Evolutionary conservation across 2,113 vertebrate species (phyloP), one percentile per base, ranked within the genome.

Genomic region (Lycaon pictus): DNA sequence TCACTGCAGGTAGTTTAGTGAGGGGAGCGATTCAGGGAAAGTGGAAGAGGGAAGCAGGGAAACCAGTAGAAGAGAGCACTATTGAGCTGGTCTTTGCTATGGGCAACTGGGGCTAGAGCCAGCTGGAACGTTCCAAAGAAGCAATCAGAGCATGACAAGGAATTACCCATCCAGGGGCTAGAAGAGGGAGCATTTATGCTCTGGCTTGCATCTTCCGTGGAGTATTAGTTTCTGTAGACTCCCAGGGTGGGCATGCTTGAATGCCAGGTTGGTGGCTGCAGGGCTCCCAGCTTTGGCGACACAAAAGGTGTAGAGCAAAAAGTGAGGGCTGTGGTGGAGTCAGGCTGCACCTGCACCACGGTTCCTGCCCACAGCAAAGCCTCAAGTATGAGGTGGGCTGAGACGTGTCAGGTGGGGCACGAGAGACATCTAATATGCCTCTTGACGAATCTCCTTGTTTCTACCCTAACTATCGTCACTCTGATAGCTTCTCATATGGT

Each of bases 1-100:
- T 23, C 29, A 29, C 25, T 58, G 56, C 2, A 23, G 27, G 22
- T 2, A 5, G 2, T 48, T 92, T 19, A 4, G 4, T 0, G 0
- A 23, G 60, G 43, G 22, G 43, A 69, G 37, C 5, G 6, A 9
- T 22, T 43, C 7, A 51, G 58, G 25, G 20, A n/a, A 4, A 11
- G 2, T 55, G 35, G 86, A 71, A 83, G 2, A 69, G 76, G 7
- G 3, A 74, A 13, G 23, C 10, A 76, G 2, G 56, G 25, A 88
- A 67, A 16, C 4, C 19, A 22, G 8, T 37, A 69, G 62, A 37
- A 71, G 32, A 71, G 23, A 25, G 22, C 15, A 15, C 79, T 17
- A 9, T 0, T n/a, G 48, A 58, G 27, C 22, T 20, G 11, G 32
- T 4, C 20, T 48, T 48, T 8, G 15, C 19, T 48, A 25, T 0